Base-by-base conservation (phyloP, 1,140 invertebrate genomes). In the Drosophila sproati region DNA sequence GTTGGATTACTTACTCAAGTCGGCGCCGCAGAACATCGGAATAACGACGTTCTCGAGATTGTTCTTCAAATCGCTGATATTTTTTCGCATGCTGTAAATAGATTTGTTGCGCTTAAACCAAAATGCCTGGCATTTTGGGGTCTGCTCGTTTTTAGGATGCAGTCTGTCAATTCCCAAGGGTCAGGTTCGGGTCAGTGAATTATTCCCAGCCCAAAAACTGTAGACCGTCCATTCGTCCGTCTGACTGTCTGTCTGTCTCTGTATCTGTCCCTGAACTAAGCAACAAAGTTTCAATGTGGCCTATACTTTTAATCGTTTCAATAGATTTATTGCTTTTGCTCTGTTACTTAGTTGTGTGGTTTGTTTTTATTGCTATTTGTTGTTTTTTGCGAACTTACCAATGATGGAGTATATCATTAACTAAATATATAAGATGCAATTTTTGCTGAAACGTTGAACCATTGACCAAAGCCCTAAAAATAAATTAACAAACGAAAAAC, bases 391-490 rank as follows among this genome's bases (percentile, higher is more conserved):
- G 61, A 85, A 92, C 96, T 96, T 95, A 98, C 98, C 98, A 99
- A 93, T 99, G 98, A 94, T 99, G 98, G 55, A 99, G 94, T 35
- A 99, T 96, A 95, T 99, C 98, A 94, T 99, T 99, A 75, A 99
- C 97, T 86, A 99, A 95, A 94, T 99, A 99, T 93, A 99, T 98
- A 91, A 99, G 96, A 94, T 99, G 98, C 59, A 99, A 95, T 94
- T 98, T 97, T 93, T 98, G 96, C 77, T 95, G 95, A 94, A 99
- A 99, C 70, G 95, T 94, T 55, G 96, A 95, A 74, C 96, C 96
- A 68, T 95, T 94, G 88, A 96, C 94, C 81, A 96, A 95, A 68
- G 97, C 95, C 94, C 96, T 97, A 93, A 93, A 95, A 93, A 87
- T 93, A 86, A 93, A 90, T 89, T 87, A 86, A 91, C 78, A 81